These are phyloP conservation scores for Sphenopsis melanotis DNA, from an alignment of 2,797 vertebrate genomes.

Conservation along the genomic window DNA sequence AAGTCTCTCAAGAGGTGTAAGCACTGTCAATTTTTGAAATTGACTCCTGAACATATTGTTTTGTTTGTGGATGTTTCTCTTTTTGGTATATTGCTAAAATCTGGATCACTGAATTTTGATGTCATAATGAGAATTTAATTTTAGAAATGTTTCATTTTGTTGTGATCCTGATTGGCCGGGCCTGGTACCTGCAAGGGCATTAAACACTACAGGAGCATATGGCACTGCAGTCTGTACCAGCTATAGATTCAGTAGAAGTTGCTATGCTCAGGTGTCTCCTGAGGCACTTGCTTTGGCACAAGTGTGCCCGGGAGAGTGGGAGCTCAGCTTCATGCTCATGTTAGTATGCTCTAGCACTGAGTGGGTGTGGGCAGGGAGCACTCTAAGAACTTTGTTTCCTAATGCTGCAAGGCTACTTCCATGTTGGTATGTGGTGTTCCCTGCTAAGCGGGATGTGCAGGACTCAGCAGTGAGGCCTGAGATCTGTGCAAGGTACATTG, in stretches of 20 bases:
- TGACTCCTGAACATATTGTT: neutral
- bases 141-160: neutral
- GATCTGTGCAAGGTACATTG: rapidly evolving
- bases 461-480: neutral
- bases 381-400: neutral
- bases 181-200: neutral
- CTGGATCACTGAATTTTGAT: neutral
- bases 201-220: neutral
- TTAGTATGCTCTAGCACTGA: rapidly evolving
- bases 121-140: neutral
- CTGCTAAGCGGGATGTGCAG: neutral
- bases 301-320: rapidly evolving
- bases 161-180: neutral
- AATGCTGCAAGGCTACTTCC: neutral
- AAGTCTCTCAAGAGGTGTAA: neutral
- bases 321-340: neutral
- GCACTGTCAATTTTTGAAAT: neutral
- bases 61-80: neutral
- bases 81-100: neutral
- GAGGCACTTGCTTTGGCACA: neutral
- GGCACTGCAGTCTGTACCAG: neutral
- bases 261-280: rapidly evolving
- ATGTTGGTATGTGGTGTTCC: neutral
- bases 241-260: neutral
- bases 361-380: neutral